Conservation (phyloP, 2,113 vertebrate genomes). For the Pao palembangensis region DNA sequence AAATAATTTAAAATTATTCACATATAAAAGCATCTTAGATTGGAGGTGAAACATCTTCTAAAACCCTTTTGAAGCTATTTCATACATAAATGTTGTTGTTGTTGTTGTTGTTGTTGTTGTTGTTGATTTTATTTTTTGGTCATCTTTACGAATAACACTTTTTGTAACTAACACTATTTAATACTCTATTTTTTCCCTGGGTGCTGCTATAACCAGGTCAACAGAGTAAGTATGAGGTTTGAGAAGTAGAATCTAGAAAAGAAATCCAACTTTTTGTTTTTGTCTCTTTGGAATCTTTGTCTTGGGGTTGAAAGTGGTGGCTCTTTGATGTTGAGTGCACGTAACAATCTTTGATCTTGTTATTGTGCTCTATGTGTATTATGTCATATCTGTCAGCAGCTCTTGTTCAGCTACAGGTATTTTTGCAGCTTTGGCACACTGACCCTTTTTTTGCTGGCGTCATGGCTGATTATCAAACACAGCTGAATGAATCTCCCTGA, state of each 20-base stretch:
- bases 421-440: not conserved
- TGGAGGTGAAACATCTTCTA: not conserved
- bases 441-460: slow-evolving; percentile 10
- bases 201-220: slow-evolving; percentile 56
- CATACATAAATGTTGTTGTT: not conserved
- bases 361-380: not conserved
- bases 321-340: slow-evolving; percentile 37
- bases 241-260: not conserved
- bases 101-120: too few relatives aligned
- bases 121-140: not conserved
- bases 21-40: too few relatives aligned
- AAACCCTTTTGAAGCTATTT: not conserved
- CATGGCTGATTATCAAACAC: too few relatives aligned
- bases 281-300: not conserved
- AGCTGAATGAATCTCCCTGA: too few relatives aligned
- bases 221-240: slow-evolving; percentile 67
- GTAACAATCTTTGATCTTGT: slow-evolving; percentile 14
- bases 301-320: slow-evolving; percentile 15
- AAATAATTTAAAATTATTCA: not conserved
- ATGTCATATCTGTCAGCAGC: not conserved
- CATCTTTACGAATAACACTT: slow-evolving; percentile 11
- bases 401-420: not conserved
- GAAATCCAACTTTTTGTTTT: not conserved
- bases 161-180: slow-evolving; percentile 46
- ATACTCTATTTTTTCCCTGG: slow-evolving; percentile 47